Evolutionary conservation across 2,113 vertebrate genomes (phyloP), one percentile per base, ranked within the genome.

Genomic region (Vulpes vulpes): DNA sequence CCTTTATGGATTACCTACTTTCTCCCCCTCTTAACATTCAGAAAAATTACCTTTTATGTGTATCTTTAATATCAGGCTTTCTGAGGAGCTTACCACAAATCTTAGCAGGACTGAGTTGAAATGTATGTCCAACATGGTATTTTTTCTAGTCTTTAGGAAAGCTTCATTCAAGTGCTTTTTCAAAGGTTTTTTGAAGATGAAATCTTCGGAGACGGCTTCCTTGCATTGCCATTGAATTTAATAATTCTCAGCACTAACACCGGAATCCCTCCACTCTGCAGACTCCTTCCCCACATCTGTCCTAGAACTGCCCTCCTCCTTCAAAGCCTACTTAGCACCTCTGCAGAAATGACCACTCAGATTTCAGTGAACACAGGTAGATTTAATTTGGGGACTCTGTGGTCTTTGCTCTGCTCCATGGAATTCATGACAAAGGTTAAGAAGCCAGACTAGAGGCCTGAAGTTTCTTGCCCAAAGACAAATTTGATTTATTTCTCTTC

Each of bases 171-270:
- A 67, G 91, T 38, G 79, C 65, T 60, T 89, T 97, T 60, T 27
- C 89, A 86, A 83, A 95, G 51, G 62, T 81, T 92, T 96, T 96
- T 60, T 78, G 79, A 73, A 79, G 27, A 67, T 87, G 94, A 79
- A 51, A 87, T 55, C 30, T 64, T 67, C 80, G 30, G 49, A 71
- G 81, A 91, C 67, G 76, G 32, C 15, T 22, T 30, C 3, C 2
- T 11, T 11, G 35, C 35, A 8, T 64, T 76, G 14, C 67, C 82
- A 69, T 53, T 57, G 35, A 89, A 43, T 65, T 89, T 59, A 65
- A 32, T 83, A 11, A 71, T 55, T 49, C 80, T 27, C 17, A 73
- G 94, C 59, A n/a, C 10, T 53, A 27, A 25, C 7, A 16, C 43
- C 19, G 25, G 64, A 80, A 67, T 11, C 79, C 22, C 2, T 53